Conservation (phyloP, 2,888 invertebrate genomes). For the Orthonevra nobilis region DNA sequence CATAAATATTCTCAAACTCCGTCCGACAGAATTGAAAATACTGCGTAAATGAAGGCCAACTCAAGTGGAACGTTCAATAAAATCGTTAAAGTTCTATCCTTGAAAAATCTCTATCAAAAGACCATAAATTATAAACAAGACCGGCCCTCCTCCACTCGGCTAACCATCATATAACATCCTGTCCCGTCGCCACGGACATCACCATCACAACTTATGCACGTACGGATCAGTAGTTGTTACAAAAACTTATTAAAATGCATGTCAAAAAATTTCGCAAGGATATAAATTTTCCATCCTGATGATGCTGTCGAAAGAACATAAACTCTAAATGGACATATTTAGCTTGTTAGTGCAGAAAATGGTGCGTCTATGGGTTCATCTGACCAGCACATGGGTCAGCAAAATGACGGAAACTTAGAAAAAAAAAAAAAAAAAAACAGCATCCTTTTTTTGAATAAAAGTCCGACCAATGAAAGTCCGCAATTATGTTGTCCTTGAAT, state of each 20-base stretch:
- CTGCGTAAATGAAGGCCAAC: slow-evolving; percentile 20
- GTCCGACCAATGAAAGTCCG: slow-evolving; percentile 64
- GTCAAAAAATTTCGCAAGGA: slow-evolving; percentile 58
- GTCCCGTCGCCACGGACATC: slow-evolving; percentile 35
- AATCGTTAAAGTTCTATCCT: slow-evolving; percentile 36
- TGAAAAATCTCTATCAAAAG: slow-evolving; percentile 24
- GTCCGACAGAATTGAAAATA: too few species aligned
- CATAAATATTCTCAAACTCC: too few species aligned
- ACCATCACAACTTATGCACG: slow-evolving; percentile 49
- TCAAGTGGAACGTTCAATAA: slow-evolving; percentile 45
- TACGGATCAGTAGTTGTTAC: slow-evolving; percentile 65
- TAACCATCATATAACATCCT: slow-evolving; percentile 23
- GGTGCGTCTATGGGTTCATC: slow-evolving; percentile 14
- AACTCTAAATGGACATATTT: slow-evolving; percentile 66
- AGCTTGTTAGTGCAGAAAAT: slow-evolving; percentile 62
- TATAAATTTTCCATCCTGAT: slow-evolving; percentile 30
- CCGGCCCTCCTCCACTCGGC: neutral
- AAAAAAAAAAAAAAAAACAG: slow-evolving; percentile 14
- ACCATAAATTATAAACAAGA: slow-evolving; percentile 51
- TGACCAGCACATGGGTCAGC: slow-evolving; percentile 25
- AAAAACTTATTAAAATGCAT: slow-evolving; percentile 69
- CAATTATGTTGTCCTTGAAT: slow-evolving; percentile 54
- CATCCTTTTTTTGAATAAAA: slow-evolving; percentile 65
- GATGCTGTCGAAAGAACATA: slow-evolving; percentile 46
- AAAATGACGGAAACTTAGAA: slow-evolving; percentile 27